Evolutionary conservation across 2,797 vertebrate genomes (phyloP).

Genomic region (Spondyliosoma cantharus): DNA sequence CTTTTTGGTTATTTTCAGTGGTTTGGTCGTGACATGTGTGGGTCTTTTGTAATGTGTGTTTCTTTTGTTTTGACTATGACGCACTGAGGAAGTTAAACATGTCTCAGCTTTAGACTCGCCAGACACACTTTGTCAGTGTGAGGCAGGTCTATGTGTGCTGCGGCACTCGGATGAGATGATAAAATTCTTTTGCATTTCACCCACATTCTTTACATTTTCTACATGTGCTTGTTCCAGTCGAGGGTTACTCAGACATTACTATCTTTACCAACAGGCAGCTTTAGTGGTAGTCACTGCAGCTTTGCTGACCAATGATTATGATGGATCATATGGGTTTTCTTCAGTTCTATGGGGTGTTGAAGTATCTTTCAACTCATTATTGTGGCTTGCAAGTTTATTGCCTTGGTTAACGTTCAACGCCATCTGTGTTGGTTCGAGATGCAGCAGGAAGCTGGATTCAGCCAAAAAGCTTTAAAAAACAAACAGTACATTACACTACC

Average conservation of each 20-base stretch:
- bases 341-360: no score
- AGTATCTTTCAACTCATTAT: neutral
- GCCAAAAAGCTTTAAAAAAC: neutral
- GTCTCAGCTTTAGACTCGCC: neutral
- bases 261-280: neutral
- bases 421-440: neutral
- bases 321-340: neutral
- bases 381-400: neutral
- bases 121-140: conserved; percentile 8
- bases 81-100: conserved; percentile 12
- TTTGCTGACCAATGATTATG: neutral
- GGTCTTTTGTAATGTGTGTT: neutral
- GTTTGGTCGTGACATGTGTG: conserved; percentile 35
- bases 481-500: no score
- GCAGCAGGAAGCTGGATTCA: neutral
- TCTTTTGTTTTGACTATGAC: conserved; percentile 31
- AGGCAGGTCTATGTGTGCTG: neutral
- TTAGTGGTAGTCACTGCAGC: no score
- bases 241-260: neutral
- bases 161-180: neutral
- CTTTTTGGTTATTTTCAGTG: conserved; percentile 19
- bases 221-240: neutral
- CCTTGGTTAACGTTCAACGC: neutral
- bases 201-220: neutral
- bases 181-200: neutral